Percentiles rank a stretch among this genome's conserved stretches.
Evolutionary conservation across 2,797 vertebrate species (phyloP).

Genomic region (Molothrus aeneus): DNA sequence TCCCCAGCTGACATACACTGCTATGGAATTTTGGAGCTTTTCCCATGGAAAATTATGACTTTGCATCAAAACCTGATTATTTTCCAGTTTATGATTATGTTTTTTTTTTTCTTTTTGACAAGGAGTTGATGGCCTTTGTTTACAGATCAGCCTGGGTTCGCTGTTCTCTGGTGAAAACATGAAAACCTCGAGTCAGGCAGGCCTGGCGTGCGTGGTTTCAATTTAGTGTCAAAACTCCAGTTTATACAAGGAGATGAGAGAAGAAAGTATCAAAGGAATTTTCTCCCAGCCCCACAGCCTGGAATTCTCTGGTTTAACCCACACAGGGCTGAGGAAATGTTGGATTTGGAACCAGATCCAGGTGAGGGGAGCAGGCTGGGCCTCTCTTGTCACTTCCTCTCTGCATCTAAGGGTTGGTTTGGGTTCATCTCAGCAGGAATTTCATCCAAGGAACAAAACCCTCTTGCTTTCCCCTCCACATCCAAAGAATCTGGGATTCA

Average conservation of each 20-base stretch:
- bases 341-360: background rate
- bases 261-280: background rate
- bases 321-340: background rate
- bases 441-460: background rate
- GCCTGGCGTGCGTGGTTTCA: background rate
- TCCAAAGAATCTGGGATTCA: background rate
- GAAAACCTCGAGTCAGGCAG: background rate
- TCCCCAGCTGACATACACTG: slow-evolving; percentile 14
- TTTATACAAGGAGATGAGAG: background rate
- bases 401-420: too few relatives aligned
- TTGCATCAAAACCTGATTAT: slow-evolving; percentile 13
- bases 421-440: background rate
- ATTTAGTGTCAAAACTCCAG: background rate
- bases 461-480: background rate
- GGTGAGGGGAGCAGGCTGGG: background rate
- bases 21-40: slow-evolving; percentile 47
- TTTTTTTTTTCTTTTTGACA: background rate
- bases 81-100: slow-evolving; percentile 13
- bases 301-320: background rate
- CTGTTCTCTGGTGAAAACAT: background rate
- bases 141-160: background rate
- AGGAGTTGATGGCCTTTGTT: background rate
- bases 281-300: background rate
- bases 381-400: background rate
- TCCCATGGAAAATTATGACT: slow-evolving; percentile 37